These are phyloP conservation scores for Radopholus similis DNA, from an alignment of 1,140 invertebrate species.

Conservation along the genomic window DNA sequence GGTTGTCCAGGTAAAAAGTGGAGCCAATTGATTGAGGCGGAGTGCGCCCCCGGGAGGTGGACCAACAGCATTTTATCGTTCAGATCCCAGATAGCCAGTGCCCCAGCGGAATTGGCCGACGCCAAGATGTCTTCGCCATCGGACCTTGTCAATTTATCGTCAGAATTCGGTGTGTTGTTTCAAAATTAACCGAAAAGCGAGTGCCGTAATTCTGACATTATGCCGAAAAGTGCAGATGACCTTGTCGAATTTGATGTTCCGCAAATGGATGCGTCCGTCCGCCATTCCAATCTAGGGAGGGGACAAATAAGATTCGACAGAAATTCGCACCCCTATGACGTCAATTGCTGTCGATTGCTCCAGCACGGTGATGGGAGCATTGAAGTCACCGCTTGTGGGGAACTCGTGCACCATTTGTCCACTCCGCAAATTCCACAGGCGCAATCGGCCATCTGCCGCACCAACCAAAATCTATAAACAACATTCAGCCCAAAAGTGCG, in stretches of 20 bases:
- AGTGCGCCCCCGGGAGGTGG: constrained; percentile 28
- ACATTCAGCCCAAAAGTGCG: neutral
- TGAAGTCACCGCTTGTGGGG: constrained; percentile 25
- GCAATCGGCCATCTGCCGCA: constrained; percentile 27
- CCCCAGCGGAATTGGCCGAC: constrained; percentile 34
- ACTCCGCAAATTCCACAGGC: constrained; percentile 40
- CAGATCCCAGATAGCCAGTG: constrained; percentile 44
- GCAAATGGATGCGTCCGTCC: constrained; percentile 35
- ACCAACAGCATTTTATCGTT: constrained; percentile 40
- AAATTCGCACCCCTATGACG: constrained; percentile 27
- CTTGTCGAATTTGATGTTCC: constrained; percentile 35
- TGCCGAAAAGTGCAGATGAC: constrained; percentile 33
- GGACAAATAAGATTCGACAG: neutral
- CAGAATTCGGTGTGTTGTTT: neutral
- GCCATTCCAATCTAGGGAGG: constrained; percentile 27
- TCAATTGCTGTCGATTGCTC: constrained; percentile 43
- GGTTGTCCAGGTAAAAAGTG: constrained; percentile 34
- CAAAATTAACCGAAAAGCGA: constrained; percentile 35
- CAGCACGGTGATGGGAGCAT: constrained; percentile 31
- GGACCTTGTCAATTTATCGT: constrained; percentile 21
- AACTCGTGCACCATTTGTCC: constrained; percentile 44
- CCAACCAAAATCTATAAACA: constrained; percentile 32
- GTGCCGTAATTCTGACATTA: constrained; percentile 29
- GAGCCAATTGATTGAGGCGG: constrained; percentile 16
- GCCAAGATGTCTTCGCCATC: constrained; percentile 38